phyloP scores from a whole-genome alignment of 2,113 vertebrate species.

The Aleadryas rufinucha region DNA sequence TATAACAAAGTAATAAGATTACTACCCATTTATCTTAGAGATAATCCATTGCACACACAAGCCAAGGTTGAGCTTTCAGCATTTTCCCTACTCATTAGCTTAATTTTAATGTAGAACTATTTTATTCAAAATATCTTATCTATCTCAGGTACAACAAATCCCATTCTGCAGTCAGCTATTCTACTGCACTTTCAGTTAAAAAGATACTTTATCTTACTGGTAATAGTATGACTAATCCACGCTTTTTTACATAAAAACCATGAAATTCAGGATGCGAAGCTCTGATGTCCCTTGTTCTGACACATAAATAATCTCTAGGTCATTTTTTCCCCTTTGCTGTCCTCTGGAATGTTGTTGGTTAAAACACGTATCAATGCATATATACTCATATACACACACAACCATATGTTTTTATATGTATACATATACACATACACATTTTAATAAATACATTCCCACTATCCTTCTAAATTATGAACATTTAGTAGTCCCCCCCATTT shows the following conservation, averaged over 20 bases:
- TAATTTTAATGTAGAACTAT: neutral
- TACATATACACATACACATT: neutral
- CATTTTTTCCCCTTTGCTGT: neutral
- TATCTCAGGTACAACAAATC: neutral
- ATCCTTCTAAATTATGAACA: neutral
- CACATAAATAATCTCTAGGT: neutral
- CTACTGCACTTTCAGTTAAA: neutral
- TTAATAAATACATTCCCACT: neutral
- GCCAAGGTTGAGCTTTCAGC: neutral
- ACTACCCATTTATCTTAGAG: neutral
- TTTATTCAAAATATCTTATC: neutral
- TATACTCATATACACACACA: neutral
- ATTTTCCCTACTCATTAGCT: neutral
- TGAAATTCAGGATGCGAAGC: neutral
- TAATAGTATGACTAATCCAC: neutral
- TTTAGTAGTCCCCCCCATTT: neutral
- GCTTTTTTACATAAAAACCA: neutral
- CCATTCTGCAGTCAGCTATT: neutral
- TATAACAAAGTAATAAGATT: neutral
- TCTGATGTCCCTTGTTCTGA: neutral
- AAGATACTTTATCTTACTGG: neutral
- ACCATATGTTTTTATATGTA: neutral
- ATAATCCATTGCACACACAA: neutral
- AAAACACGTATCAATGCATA: neutral
- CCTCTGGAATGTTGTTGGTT: neutral